Percentiles rank a stretch among this genome's conserved stretches.
Conservation (phyloP, 2,888 invertebrate genomes). For the Leptinotarsa haldemani region DNA sequence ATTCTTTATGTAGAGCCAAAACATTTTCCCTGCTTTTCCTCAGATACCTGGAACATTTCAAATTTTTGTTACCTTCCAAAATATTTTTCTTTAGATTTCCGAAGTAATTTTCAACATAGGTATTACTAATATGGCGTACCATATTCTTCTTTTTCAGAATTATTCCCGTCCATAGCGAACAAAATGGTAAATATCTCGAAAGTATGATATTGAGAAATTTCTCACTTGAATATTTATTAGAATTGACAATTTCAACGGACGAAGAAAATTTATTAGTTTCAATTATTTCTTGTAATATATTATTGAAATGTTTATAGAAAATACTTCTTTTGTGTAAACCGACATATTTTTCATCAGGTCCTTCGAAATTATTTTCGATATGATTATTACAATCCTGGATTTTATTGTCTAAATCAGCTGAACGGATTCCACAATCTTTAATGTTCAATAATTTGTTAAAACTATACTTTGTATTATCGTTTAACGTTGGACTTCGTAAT, state of each 20-base stretch:
- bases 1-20: slow-evolving; percentile 19
- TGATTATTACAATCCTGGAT: background rate
- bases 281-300: background rate
- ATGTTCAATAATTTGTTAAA: background rate
- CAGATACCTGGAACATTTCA: slow-evolving; percentile 26
- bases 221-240: background rate
- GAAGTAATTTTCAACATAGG: slow-evolving; percentile 27
- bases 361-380: background rate
- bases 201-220: background rate
- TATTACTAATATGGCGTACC: slow-evolving; percentile 24
- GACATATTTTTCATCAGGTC: background rate
- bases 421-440: background rate
- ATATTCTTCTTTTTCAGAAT: background rate
- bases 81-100: slow-evolving; percentile 21
- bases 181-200: slow-evolving; percentile 20
- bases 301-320: slow-evolving; percentile 18
- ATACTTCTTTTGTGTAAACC: slow-evolving; percentile 17
- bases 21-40: slow-evolving; percentile 24
- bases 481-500: background rate
- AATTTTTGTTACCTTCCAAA: slow-evolving; percentile 24
- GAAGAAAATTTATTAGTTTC: background rate
- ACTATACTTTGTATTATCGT: background rate
- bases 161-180: slow-evolving; percentile 23
- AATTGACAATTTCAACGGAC: background rate
- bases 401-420: background rate